Conservation (phyloP, 2,797 vertebrate genomes). For the Pelodytes ibericus region DNA sequence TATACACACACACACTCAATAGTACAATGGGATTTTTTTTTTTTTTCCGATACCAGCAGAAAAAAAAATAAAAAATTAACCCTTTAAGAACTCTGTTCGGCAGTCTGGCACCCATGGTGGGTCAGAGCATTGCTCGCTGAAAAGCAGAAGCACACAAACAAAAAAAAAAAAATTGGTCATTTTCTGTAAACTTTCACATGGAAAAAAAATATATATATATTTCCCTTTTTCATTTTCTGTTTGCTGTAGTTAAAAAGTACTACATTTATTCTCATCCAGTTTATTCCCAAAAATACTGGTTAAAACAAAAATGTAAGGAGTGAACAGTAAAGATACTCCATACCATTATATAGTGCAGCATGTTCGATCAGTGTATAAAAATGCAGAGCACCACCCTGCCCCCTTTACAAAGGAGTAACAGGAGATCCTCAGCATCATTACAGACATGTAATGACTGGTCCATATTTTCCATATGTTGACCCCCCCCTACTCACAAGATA, state of each 20-base stretch:
- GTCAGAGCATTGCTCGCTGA: neutral
- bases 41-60: conserved; percentile 37
- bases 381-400: neutral
- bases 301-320: neutral
- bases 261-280: conserved; percentile 3
- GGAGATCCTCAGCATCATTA: neutral
- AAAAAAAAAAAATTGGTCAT: conserved; percentile 16
- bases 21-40: conserved; percentile 1
- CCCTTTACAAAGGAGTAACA: neutral
- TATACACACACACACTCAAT: conserved; percentile 31
- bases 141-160: neutral
- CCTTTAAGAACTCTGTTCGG: neutral
- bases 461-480: neutral
- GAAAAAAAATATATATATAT: neutral
- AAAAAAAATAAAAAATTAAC: neutral
- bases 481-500: conserved; percentile 7
- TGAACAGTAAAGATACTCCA: neutral
- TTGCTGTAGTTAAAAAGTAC: neutral
- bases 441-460: conserved; percentile 2
- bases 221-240: neutral
- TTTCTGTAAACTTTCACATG: conserved; percentile 40
- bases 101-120: neutral
- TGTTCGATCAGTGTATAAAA: conserved; percentile 17
- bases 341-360: conserved; percentile 31
- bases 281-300: neutral